Evolutionary conservation across 2,113 vertebrate species (phyloP).

Genomic region (Oreochromis aureus): DNA sequence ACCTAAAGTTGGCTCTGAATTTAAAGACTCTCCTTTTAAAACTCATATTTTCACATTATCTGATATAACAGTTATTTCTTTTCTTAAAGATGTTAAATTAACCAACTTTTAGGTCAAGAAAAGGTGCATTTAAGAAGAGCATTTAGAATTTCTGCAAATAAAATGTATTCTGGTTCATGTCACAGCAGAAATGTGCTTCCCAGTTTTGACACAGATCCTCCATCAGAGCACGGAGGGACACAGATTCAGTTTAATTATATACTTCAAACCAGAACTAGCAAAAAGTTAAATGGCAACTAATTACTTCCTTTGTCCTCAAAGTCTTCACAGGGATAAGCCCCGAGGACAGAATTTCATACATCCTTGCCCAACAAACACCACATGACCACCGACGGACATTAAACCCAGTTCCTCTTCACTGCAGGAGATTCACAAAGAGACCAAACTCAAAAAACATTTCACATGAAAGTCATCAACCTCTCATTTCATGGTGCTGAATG

Average conservation of each 20-base stretch:
- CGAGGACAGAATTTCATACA: rapidly evolving
- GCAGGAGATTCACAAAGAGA: background rate
- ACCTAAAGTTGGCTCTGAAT: background rate
- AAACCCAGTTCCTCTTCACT: background rate
- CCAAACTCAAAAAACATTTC: background rate
- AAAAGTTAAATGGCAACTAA: background rate
- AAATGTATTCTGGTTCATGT: background rate
- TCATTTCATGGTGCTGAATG: background rate
- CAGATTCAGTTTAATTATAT: background rate
- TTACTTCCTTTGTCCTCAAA: background rate
- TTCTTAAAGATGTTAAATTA: background rate
- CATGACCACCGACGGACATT: background rate
- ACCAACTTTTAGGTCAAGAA: background rate
- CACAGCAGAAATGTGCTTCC: background rate
- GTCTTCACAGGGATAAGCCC: background rate
- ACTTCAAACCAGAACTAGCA: background rate
- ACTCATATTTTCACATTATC: background rate
- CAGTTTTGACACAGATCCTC: background rate
- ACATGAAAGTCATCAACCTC: background rate
- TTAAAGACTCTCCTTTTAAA: background rate
- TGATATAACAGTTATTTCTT: background rate
- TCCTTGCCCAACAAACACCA: background rate
- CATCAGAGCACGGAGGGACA: background rate
- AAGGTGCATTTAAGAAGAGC: background rate
- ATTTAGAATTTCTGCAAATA: background rate